Evolutionary conservation across 1,140 invertebrate genomes (phyloP), one percentile per base, ranked within the genome.

Genomic region (Aphis craccivora): DNA sequence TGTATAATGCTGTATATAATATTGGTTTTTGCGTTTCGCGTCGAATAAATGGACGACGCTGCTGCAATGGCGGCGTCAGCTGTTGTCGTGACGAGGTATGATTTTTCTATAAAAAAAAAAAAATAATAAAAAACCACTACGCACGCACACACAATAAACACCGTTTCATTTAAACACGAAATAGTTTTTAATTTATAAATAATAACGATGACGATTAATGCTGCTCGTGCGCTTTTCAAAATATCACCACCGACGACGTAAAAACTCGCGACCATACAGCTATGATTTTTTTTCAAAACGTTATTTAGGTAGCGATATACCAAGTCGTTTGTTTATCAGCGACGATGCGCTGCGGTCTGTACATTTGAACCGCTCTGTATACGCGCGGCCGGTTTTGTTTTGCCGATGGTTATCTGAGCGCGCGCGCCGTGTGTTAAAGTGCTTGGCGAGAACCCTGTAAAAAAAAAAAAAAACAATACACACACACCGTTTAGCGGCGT

Each of bases 391-490:
- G 91, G 81, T 51, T 92, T 92, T 84, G 91, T 92, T 92, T 92
- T 92, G 91, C 91, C 76, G 91, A 92, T 92, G 67, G 91, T 92
- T 92, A 92, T 92, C 91, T 84, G 91, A 35, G 91, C 91, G 88
- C 88, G 91, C 91, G 91, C 91, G 35, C 53, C 88, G 88, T 53
- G 90, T 76, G 67, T 76, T 81, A 91, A 91, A 91, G 90, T 91
- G 90, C 90, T 67, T 67, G 87, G 55, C 37, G 90, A 87, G 84
- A 83, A 37, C 87, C 7, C 90, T 20, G 76, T 53, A 53, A 20
- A 53, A 86, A 67, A 67, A 91, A 91, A 91, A 90, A 83, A 91
- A 83, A 84, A 93, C 76, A 93, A 93, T 86, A 93, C 48, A 53
- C 91, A 86, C 81, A 93, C 91, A 30, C 81, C 91, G 91, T 55